Conservation (phyloP, 2,113 vertebrate genomes). For the Falco punctatus region DNA sequence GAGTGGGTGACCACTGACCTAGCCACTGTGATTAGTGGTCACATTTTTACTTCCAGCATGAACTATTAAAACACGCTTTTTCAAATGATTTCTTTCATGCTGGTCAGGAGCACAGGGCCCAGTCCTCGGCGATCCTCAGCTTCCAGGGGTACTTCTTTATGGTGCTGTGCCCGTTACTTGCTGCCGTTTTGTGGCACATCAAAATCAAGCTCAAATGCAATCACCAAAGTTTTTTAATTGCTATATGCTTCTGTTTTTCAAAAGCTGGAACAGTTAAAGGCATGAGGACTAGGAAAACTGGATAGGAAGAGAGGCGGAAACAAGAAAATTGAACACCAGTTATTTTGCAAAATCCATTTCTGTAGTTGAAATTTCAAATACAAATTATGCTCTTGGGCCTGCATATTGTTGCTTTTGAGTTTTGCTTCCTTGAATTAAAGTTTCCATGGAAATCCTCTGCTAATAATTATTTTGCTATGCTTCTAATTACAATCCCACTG, state of each 20-base stretch:
- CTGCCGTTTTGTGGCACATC: background rate
- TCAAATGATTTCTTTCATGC: background rate
- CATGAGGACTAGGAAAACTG: background rate
- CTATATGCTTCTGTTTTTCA: background rate
- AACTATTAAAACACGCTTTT: background rate
- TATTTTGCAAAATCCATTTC: background rate
- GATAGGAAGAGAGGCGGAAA: background rate
- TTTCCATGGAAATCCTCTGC: constrained; percentile 64
- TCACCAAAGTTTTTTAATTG: background rate
- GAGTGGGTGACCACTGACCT: background rate
- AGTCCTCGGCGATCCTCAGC: background rate
- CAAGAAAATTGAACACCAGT: background rate
- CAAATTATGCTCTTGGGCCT: background rate
- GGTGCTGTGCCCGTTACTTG: background rate
- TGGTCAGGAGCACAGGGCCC: background rate
- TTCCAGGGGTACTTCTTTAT: background rate
- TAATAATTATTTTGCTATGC: constrained; percentile 70
- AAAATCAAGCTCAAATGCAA: background rate
- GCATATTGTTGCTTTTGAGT: constrained; percentile 14
- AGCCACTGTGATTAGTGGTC: background rate
- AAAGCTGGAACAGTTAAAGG: background rate
- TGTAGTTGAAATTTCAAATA: constrained; percentile 37
- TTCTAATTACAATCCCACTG: constrained; percentile 58
- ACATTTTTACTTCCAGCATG: background rate
- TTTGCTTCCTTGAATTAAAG: constrained; percentile 40